Percentiles rank a stretch among this genome's conserved stretches.
Conservation (phyloP, 2,888 invertebrate species). For the Aphidoletes aphidimyza region DNA sequence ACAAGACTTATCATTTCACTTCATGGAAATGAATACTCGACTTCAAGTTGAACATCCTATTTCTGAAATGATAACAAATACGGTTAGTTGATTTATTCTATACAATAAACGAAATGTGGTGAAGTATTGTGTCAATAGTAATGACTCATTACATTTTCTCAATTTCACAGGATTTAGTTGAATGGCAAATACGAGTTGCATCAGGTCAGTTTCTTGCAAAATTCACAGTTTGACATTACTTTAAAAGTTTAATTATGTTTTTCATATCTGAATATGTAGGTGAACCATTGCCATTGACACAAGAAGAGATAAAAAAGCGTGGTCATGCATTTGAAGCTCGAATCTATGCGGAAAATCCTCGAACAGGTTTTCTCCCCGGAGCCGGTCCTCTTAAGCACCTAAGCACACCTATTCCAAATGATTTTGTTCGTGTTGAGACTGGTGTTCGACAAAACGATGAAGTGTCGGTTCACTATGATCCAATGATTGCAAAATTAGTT, state of each 20-base stretch:
- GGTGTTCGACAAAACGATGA: conserved; percentile 90
- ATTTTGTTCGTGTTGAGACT: conserved; percentile 87
- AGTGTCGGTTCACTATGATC: conserved; percentile 98
- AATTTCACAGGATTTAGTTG: conserved; percentile 92
- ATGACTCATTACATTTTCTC: background rate
- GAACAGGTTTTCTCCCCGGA: conserved; percentile 86
- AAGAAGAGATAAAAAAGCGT: conserved; percentile 78
- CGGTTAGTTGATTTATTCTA: conserved; percentile 63
- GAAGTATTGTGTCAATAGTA: background rate
- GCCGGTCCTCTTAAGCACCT: conserved; percentile 86
- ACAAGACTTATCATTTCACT: conserved; percentile 87
- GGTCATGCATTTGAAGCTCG: conserved; percentile 97
- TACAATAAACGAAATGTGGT: background rate
- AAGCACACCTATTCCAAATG: conserved; percentile 73
- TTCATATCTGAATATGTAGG: conserved; percentile 68
- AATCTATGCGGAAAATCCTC: conserved; percentile 92
- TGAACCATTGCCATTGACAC: conserved; percentile 82
- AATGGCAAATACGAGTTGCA: conserved; percentile 95
- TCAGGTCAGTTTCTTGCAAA: conserved; percentile 66
- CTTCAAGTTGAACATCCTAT: conserved; percentile 96
- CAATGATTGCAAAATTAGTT: conserved; percentile 99
- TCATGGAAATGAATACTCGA: conserved; percentile 99
- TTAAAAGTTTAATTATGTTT: no score
- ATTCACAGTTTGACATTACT: no score
- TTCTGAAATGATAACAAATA: conserved; percentile 96